Percentiles rank a stretch among this genome's conserved stretches.
phyloP scores from a whole-genome alignment of 1,140 invertebrate genomes.

The Adelges cooleyi region DNA sequence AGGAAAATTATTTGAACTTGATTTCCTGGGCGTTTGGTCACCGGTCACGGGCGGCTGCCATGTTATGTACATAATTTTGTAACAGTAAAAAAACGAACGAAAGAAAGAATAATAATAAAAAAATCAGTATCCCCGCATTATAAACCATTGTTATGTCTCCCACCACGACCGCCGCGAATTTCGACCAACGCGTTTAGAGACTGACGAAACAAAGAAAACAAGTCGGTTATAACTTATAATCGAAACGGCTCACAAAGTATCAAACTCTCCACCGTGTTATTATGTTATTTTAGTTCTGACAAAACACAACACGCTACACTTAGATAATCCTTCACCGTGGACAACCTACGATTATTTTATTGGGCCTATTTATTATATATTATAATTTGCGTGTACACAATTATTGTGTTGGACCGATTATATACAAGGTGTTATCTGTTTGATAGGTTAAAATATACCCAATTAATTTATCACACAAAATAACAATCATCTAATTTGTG shows the following conservation, averaged over 20 bases:
- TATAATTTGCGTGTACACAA: too few species aligned
- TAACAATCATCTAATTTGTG: too few species aligned
- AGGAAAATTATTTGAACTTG: conserved; percentile 10
- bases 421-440: too few species aligned
- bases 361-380: too few species aligned
- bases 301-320: too few species aligned
- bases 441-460: too few species aligned
- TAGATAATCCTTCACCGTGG: too few species aligned
- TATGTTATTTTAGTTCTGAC: conserved; percentile 7
- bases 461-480: too few species aligned
- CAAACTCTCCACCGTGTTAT: neutral
- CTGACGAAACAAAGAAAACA: conserved; percentile 21
- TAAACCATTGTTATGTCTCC: conserved; percentile 21
- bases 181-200: neutral
- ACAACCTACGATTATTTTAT: too few species aligned
- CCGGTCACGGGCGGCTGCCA: conserved; percentile 15
- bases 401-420: too few species aligned
- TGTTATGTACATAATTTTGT: conserved; percentile 22
- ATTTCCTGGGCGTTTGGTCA: conserved; percentile 19
- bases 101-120: conserved; percentile 20
- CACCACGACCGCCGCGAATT: neutral
- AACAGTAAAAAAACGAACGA: conserved; percentile 21
- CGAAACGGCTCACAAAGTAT: conserved; percentile 18
- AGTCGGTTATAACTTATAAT: conserved; percentile 7
- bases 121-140: conserved; percentile 16